These are phyloP conservation scores for Pocillopora grandis DNA, from an alignment of 92 coral and sea anemone genomes.

Conservation along the genomic window DNA sequence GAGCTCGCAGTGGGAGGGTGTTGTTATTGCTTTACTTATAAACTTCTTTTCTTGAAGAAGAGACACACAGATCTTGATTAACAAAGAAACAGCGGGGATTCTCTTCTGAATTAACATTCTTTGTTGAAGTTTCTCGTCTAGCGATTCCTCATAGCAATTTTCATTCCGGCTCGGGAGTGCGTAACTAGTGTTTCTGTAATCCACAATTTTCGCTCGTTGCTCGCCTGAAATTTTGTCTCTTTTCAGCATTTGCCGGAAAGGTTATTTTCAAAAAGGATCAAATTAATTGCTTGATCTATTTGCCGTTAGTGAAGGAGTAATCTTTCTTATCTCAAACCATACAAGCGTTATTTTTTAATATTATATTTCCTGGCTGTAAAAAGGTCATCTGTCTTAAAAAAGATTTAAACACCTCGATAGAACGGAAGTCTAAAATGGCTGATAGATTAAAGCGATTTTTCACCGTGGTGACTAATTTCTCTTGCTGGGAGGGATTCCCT, in stretches of 20 bases:
- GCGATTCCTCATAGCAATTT: conserved; percentile 1
- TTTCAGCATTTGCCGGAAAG: neutral
- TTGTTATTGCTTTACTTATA: conserved; percentile 17
- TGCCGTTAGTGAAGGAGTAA: neutral
- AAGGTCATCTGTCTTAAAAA: conserved; percentile 25
- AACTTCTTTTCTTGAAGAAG: conserved; percentile 16
- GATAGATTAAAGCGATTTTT: neutral
- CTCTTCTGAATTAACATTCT: conserved; percentile 10
- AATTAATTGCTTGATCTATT: neutral
- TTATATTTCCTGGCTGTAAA: neutral
- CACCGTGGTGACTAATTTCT: neutral
- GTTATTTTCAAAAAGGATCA: neutral
- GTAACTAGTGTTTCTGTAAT: neutral
- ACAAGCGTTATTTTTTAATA: conserved; percentile 3
- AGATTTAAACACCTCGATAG: neutral
- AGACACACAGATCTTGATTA: conserved; percentile 15
- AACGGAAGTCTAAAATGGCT: conserved; percentile 26
- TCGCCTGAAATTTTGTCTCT: neutral
- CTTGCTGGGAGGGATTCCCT: neutral
- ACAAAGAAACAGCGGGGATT: conserved; percentile 27
- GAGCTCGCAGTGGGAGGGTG: conserved; percentile 5
- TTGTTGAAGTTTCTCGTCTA: conserved; percentile 16
- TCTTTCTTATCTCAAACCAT: neutral
- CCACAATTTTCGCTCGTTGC: neutral
- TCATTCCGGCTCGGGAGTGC: neutral